Evolutionary conservation across 2,797 vertebrate species (phyloP).

Genomic region (Leontocebus nigricollis): DNA sequence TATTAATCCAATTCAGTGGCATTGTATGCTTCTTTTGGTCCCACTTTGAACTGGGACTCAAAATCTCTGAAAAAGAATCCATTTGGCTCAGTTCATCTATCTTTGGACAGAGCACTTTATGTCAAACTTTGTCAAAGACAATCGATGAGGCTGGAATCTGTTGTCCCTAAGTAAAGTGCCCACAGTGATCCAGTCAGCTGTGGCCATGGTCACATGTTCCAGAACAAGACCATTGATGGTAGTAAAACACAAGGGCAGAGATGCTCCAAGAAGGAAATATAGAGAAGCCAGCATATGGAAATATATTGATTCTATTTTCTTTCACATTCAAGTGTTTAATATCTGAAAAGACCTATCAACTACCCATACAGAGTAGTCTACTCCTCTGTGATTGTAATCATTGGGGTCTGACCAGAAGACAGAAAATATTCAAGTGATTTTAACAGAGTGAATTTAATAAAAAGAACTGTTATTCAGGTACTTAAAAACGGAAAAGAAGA

Average conservation of each 20-base stretch:
- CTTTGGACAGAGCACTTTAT: background rate
- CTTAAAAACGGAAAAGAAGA: background rate
- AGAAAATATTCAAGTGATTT: background rate
- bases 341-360: background rate
- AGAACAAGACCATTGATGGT: background rate
- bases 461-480: background rate
- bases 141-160: background rate
- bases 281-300: background rate
- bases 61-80: constrained; percentile 35
- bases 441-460: background rate
- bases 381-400: background rate
- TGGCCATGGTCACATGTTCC: background rate
- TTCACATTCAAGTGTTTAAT: background rate
- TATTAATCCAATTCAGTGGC: background rate
- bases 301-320: background rate
- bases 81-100: background rate
- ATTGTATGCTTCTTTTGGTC: background rate
- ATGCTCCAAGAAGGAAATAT: background rate
- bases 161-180: background rate
- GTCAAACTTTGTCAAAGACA: background rate
- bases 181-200: background rate
- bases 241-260: background rate
- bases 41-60: background rate
- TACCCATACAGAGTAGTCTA: background rate
- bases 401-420: background rate